Base-by-base conservation (phyloP, 2,797 vertebrate genomes). In the Anabas testudineus region DNA sequence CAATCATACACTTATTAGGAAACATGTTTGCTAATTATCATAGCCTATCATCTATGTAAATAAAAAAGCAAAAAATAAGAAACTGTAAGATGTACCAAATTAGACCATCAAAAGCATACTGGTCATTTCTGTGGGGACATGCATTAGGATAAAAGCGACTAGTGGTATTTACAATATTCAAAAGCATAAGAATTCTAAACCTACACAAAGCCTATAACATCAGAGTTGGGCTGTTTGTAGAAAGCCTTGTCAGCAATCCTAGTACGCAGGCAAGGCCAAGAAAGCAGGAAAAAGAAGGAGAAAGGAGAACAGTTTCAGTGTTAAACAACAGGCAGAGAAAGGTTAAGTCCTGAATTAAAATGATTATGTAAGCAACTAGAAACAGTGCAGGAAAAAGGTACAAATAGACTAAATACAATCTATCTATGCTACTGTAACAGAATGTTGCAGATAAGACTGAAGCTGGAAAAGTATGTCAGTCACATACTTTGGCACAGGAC, bases 231-330 rank as follows among this genome's bases (percentile, higher is more conserved):
- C 93, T 99, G 97, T 95, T 98, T 96, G 97, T 98, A 99, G 97
- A 99, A 99, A 92, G 96, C 96, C 96, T 98, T 97, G 95, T 99
- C 98, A 95, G 96, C 96, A 90, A 98, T 98, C 96, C 98, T 99
- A 94, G 90, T 80, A 71, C 36, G 80, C 89, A 92, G 90, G 89
- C 88, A 91, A 91, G 85, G 86, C 85, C 88, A 60, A 89, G 88
- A 87, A 73, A 89, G 91, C 87, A 87, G 83, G 74, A 62, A 77
- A 79, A 71, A 80, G 68, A 86, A 61, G 74, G 74, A 90, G 83
- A 90, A 30, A 85, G 74, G 64, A 86, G 82, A 85, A 90, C 68
- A 91, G 88, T 86, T 91, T 93, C 84, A 93, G 81, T 92, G 68
- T 89, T 79, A 92, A 62, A 92, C 76, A 90, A 87, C 77, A 86